These are phyloP conservation scores for Drosophila paulistorum DNA, from an alignment of 1,140 invertebrate species.

Conservation along the genomic window DNA sequence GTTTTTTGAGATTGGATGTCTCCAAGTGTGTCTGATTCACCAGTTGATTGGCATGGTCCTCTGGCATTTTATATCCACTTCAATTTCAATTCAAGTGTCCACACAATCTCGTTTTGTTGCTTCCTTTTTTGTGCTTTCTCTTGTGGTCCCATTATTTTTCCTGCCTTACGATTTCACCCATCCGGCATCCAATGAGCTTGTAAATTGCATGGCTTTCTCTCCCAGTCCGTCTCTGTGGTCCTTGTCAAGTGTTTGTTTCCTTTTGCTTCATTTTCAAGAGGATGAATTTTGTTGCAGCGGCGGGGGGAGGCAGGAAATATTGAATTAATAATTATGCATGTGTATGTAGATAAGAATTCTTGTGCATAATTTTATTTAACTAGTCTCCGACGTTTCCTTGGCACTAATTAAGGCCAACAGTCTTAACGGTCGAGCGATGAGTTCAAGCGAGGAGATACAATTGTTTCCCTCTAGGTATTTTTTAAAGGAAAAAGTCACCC, in stretches of 20 bases:
- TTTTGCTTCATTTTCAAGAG: constrained; percentile 33
- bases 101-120: not conserved
- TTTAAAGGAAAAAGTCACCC: constrained; percentile 38
- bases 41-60: not conserved
- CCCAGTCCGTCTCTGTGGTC: constrained; percentile 36
- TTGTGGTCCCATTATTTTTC: constrained; percentile 59
- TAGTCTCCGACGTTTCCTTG: constrained; percentile 22
- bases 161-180: constrained; percentile 56
- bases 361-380: constrained; percentile 50
- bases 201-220: constrained; percentile 31
- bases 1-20: too few species aligned
- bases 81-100: constrained; percentile 1
- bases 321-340: constrained; percentile 67
- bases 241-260: constrained; percentile 71
- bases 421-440: constrained; percentile 46
- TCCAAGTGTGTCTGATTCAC: not conserved
- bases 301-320: constrained; percentile 61
- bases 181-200: constrained; percentile 48
- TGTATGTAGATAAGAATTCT: constrained; percentile 47
- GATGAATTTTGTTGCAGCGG: constrained; percentile 5
- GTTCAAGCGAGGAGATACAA: constrained; percentile 48
- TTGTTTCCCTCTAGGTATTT: not conserved
- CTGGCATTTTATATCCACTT: constrained; percentile 2
- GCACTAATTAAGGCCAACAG: constrained; percentile 58
- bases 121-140: constrained; percentile 72